Conservation (phyloP, 2,797 vertebrate species). For the Hybognathus amarus region DNA sequence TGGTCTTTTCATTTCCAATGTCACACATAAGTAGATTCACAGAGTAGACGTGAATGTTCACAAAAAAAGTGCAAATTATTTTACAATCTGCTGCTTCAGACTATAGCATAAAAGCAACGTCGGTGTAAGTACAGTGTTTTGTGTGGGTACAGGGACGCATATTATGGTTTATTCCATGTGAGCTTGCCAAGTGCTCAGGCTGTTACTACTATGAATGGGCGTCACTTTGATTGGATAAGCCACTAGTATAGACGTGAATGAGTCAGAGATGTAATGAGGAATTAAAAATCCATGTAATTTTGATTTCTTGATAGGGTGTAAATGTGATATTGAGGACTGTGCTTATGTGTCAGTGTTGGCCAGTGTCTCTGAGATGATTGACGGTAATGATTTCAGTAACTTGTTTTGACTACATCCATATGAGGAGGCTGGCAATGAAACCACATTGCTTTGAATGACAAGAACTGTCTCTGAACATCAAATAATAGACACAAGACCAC, state of each 20-base stretch:
- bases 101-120: not conserved
- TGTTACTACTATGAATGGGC: conserved; percentile 21
- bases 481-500: not conserved
- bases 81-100: conserved; percentile 47
- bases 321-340: conserved; percentile 11
- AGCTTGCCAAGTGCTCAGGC: conserved; percentile 31
- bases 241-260: not conserved
- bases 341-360: conserved; percentile 15
- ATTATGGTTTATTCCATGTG: conserved; percentile 17
- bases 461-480: conserved; percentile 13
- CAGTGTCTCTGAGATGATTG: conserved; percentile 19
- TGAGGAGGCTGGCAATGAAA: conserved; percentile 16
- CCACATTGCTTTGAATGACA: conserved; percentile 12
- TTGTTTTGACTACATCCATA: conserved; percentile 26
- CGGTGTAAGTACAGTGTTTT: conserved; percentile 16
- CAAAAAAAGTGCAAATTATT: conserved; percentile 34
- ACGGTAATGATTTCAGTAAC: conserved; percentile 25
- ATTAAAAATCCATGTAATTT: not conserved
- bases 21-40: conserved; percentile 59
- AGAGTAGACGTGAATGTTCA: conserved; percentile 43
- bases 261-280: not conserved
- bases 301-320: conserved; percentile 11
- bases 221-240: conserved; percentile 34
- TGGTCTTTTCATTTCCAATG: conserved; percentile 21
- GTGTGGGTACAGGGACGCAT: conserved; percentile 2